Evolutionary conservation across 2,797 vertebrate genomes (phyloP).

Genomic region (Dendrocincla fuliginosa): DNA sequence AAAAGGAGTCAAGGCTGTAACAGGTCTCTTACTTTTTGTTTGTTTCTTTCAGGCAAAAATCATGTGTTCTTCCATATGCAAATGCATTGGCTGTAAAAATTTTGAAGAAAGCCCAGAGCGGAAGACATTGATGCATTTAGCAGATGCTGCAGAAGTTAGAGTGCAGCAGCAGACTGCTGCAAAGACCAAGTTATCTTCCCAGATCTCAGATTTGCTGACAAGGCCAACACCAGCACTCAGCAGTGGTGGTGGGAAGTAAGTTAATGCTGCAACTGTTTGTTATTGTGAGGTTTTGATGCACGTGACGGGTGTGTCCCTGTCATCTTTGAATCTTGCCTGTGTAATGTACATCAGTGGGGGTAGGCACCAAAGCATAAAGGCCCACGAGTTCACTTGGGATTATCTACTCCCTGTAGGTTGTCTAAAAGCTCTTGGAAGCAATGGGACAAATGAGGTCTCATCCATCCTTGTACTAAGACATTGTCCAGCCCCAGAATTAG

Average conservation of each 20-base stretch:
- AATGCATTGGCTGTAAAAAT: conserved; percentile 98
- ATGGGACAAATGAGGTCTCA: neutral
- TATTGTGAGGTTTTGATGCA: rapidly evolving
- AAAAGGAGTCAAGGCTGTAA: neutral
- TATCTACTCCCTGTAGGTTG: neutral
- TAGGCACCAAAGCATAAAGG: neutral
- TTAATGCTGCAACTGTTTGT: neutral
- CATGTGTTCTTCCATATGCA: conserved; percentile 99
- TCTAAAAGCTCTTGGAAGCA: neutral
- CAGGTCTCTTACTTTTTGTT: neutral
- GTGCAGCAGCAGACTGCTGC: conserved; percentile 98
- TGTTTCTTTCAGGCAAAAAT: conserved; percentile 90
- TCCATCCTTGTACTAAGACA: neutral
- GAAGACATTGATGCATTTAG: conserved; percentile 97
- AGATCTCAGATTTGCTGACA: conserved; percentile 95
- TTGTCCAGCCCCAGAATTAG: neutral
- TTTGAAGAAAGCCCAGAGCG: conserved; percentile 98
- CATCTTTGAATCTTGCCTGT: neutral
- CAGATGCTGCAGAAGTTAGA: conserved; percentile 95
- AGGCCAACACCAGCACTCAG: conserved; percentile 88
- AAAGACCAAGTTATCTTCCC: conserved; percentile 96
- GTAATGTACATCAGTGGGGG: neutral
- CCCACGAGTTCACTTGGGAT: neutral
- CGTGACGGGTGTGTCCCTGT: neutral
- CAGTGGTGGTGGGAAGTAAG: conserved; percentile 92